These are phyloP conservation scores for Panagrolaimus sp. DNA, from an alignment of 1,140 invertebrate genomes.

Conservation along the genomic window DNA sequence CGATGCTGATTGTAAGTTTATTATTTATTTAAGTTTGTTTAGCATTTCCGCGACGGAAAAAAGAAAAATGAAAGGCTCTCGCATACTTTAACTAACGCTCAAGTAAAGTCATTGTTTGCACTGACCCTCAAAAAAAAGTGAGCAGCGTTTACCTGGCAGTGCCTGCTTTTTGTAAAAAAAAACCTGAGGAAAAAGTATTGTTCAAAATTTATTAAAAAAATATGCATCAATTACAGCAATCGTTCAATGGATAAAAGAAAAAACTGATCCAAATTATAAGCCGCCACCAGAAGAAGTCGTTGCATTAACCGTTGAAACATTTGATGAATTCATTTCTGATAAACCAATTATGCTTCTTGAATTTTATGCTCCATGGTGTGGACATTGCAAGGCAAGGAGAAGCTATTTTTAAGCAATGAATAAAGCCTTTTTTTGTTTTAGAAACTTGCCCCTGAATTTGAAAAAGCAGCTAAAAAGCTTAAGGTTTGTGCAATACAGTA, in stretches of 20 bases:
- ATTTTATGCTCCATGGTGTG: slow-evolving; percentile 66
- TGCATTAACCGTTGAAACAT: slow-evolving; percentile 63
- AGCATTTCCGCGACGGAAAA: too few relatives aligned
- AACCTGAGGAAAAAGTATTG: not conserved
- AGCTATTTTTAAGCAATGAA: too few relatives aligned
- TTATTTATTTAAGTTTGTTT: not conserved
- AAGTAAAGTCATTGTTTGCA: not conserved
- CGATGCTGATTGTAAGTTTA: slow-evolving; percentile 46
- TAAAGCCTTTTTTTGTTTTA: too few relatives aligned
- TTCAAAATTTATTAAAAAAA: not conserved
- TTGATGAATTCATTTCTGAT: slow-evolving; percentile 61
- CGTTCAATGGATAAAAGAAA: slow-evolving; percentile 48
- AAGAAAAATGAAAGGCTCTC: not conserved
- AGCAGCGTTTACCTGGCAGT: not conserved
- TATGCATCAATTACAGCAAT: slow-evolving; percentile 42
- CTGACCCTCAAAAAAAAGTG: not conserved
- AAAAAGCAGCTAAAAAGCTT: slow-evolving; percentile 61
- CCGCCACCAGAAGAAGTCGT: slow-evolving; percentile 65
- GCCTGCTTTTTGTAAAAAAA: not conserved
- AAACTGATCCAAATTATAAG: slow-evolving; percentile 59
- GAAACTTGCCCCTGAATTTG: slow-evolving; percentile 62
- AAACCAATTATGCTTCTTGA: slow-evolving; percentile 64
- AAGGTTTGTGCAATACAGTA: slow-evolving; percentile 32
- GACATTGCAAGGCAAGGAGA: slow-evolving; percentile 41
- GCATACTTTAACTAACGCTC: not conserved